These are phyloP conservation scores for Caretta caretta DNA, from an alignment of 2,113 vertebrate genomes.

Conservation along the genomic window DNA sequence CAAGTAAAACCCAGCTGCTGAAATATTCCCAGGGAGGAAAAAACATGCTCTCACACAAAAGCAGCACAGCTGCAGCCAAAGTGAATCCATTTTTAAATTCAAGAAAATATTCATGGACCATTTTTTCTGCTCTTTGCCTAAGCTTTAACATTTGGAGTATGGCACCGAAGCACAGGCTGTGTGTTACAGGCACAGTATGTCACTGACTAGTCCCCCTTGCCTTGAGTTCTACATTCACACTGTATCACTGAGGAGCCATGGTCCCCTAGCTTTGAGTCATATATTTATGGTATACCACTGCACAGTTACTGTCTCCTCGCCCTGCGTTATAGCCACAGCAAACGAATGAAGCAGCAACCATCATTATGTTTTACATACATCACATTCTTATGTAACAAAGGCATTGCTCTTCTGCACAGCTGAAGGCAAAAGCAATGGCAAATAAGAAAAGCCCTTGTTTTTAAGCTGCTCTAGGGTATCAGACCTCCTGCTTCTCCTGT, in stretches of 20 bases:
- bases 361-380: neutral
- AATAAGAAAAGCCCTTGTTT: neutral
- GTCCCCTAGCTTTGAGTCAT: neutral
- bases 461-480: neutral
- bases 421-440: neutral
- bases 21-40: slow-evolving; percentile 59
- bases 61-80: slow-evolving; percentile 76
- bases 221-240: neutral
- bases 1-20: slow-evolving; percentile 68
- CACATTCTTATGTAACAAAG: neutral
- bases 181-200: neutral
- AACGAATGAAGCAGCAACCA: neutral
- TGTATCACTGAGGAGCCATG: neutral
- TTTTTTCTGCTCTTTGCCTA: slow-evolving; percentile 52
- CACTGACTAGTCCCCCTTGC: neutral
- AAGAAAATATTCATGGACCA: slow-evolving; percentile 72
- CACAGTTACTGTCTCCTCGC: neutral
- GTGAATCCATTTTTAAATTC: slow-evolving; percentile 75
- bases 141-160: slow-evolving; percentile 60
- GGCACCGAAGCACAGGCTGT: slow-evolving; percentile 58
- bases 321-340: neutral
- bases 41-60: slow-evolving; percentile 65
- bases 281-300: neutral
- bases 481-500: neutral
- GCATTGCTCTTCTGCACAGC: fast-evolving